Evolutionary conservation across 2,113 vertebrate species (phyloP), one percentile per base, ranked within the genome.

Genomic region (Taxidea taxus): DNA sequence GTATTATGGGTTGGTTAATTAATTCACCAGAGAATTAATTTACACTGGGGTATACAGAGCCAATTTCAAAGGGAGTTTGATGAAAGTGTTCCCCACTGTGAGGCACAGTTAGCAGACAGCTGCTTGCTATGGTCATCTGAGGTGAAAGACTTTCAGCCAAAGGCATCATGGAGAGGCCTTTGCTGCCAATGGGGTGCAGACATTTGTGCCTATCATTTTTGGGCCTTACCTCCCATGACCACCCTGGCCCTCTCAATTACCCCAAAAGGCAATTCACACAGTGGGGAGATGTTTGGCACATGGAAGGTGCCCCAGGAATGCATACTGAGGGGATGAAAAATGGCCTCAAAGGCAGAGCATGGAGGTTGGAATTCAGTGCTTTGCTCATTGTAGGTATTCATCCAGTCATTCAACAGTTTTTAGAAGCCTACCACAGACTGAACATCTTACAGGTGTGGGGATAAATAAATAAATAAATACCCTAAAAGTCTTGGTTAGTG

Each of bases 21-120:
- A 81, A 82, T 97, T 94, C 93, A 0, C 83, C 75, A 90, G 9
- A 14, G 82, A 95, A 96, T 92, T 88, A 81, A 62, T 74, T 97
- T 58, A 92, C 70, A 49, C 44, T 60, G 42, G 49, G 37, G 9
- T 9, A 85, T 70, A 85, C 1, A 49, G 5, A 81, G 77, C 21
- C 47, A 2, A 1, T 81, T 96, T 93, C 77, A 90, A 39, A 74
- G 39, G 56, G 58, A 96, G 31, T 95, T 85, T 84, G 66, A 54
- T 7, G 56, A 81, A 90, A 34, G 21, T 34, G 54, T 31, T 94
- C 42, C 39, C 27, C 77, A 74, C 64, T 74, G 1, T 75, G 23
- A 44, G 75, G 47, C 44, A 80, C 18, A 18, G 14, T 66, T 58
- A 92, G 44, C 8, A 96, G 75, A 81, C 68, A 94, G 60, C 75